Conservation (phyloP, 2,888 invertebrate genomes). For the Caenorhabditis sp. region DNA sequence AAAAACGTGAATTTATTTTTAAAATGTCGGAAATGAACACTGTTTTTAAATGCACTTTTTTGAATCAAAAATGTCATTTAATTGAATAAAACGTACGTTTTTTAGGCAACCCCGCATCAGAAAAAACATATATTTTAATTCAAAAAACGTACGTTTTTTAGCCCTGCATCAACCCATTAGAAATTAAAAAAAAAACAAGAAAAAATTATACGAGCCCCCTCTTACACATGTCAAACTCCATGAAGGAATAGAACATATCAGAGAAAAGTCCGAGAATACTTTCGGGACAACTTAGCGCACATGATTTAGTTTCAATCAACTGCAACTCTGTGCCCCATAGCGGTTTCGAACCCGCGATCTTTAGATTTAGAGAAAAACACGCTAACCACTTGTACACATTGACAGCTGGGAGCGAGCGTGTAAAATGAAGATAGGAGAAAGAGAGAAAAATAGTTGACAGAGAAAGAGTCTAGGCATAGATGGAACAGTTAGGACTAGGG, state of each 20-base stretch:
- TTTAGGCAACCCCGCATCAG: too few relatives aligned
- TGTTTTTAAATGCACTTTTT: too few relatives aligned
- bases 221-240: neutral
- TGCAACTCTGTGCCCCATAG: conserved; percentile 53
- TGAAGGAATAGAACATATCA: neutral
- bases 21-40: too few relatives aligned
- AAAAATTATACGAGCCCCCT: neutral
- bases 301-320: conserved; percentile 39
- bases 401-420: neutral
- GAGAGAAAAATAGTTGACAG: neutral
- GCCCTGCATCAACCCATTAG: too few relatives aligned
- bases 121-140: too few relatives aligned
- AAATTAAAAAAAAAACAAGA: neutral
- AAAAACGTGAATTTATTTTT: too few relatives aligned
- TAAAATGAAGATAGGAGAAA: neutral
- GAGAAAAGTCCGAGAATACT: conserved; percentile 4
- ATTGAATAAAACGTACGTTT: too few relatives aligned
- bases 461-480: too few relatives aligned
- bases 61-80: too few relatives aligned
- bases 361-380: conserved; percentile 3
- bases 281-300: conserved; percentile 56
- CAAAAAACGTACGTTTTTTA: too few relatives aligned
- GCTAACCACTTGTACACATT: neutral
- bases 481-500: too few relatives aligned
- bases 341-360: conserved; percentile 16